Evolutionary conservation across 2,113 vertebrate genomes (phyloP), one percentile per base, ranked within the genome.

Genomic region (Panthera uncia): DNA sequence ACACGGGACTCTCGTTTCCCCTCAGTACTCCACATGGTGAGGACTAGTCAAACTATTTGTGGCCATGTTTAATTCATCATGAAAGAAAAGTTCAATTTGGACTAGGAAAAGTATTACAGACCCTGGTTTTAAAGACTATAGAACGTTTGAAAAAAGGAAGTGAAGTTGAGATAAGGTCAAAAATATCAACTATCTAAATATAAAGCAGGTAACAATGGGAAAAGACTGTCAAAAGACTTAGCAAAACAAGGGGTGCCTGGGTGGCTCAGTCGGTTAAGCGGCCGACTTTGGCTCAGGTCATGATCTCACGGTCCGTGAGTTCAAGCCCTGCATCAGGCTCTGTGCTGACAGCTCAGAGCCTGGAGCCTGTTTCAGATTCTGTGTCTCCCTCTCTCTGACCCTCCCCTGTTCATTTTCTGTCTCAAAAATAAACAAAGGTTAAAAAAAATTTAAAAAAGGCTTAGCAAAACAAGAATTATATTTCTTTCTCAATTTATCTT

Each of bases 401-500:
- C 45, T 45, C 45, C 45, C 45, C 45, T 45, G 45, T 45, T 45
- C 45, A 45, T 45, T 45, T 45, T 45, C 45, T 45, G 45, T 45
- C 45, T 45, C 45, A 45, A 45, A 45, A 45, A 45, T 45, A 45
- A 45, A 45, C 9, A 45, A 9, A 45, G 45, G 45, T 8, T 45
- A 45, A 45, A 45, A 45, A 45, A 45, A 45, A 1, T 9, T 45
- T 0, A 1, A 45, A 45, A 45, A 45, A 55, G 63, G 36, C 15
- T 86, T 65, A 65, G 15, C 15, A 25, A 91, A 85, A 74, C 38
- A 89, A 57, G 45, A 82, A 74, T 68, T 92, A 21, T 27, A 19
- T 86, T 91, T 97, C 38, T 84, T 95, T 61, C 45, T 93, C 83
- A 65, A 61, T 33, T 71, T 65, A 15, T 76, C 90, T 93, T 69